Evolutionary conservation across 2,797 vertebrate genomes (phyloP).

Genomic region (Dermochelys coriacea): DNA sequence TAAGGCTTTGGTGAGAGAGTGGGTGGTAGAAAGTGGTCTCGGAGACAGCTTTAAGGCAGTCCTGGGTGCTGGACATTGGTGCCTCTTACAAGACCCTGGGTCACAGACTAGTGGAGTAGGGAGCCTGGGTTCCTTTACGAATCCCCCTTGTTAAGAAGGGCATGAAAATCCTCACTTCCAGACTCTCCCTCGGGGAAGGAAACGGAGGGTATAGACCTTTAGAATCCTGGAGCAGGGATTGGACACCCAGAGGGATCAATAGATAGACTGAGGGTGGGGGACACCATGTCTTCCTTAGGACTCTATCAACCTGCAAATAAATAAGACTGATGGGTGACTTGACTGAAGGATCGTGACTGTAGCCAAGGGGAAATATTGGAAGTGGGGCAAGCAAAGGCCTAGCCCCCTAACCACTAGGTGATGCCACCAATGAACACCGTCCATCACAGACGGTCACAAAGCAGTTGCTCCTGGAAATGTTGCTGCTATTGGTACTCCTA

Average conservation of each 20-base stretch:
- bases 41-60: not conserved
- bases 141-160: too few species aligned
- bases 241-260: not conserved
- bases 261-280: not conserved
- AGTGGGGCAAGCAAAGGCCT: not conserved
- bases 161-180: too few species aligned
- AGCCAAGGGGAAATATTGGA: not conserved
- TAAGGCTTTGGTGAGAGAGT: not conserved
- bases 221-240: not conserved
- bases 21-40: not conserved
- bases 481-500: not conserved
- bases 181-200: too few species aligned
- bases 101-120: too few species aligned
- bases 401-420: too few species aligned
- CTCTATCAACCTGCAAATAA: not conserved
- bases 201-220: not conserved
- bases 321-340: not conserved
- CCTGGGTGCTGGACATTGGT: not conserved
- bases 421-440: not conserved
- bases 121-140: too few species aligned
- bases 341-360: not conserved
- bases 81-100: too few species aligned
- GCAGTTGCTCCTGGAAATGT: not conserved
- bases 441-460: not conserved
- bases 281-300: not conserved